These are phyloP conservation scores for Psilanteris sp. DNA, from an alignment of 1,140 invertebrate genomes.

Conservation along the genomic window DNA sequence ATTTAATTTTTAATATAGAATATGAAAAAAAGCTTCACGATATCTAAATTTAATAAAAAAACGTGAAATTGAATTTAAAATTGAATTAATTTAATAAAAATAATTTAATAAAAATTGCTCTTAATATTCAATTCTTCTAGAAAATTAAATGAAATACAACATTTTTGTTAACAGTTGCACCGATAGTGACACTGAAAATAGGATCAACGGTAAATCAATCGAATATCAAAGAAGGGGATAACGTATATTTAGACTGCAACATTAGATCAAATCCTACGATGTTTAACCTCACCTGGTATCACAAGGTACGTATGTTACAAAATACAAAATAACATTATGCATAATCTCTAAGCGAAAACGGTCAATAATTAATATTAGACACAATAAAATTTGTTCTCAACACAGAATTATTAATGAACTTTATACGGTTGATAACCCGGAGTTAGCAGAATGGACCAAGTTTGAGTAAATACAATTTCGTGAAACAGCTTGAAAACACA, in stretches of 20 bases:
- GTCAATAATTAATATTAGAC: slow-evolving; percentile 41
- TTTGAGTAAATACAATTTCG: slow-evolving; percentile 45
- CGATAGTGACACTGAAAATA: slow-evolving; percentile 80
- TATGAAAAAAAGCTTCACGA: no score
- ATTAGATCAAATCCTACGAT: slow-evolving; percentile 82
- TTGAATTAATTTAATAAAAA: no score
- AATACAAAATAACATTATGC: no score
- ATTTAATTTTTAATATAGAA: no score
- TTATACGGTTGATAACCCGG: slow-evolving; percentile 2
- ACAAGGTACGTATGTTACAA: slow-evolving; percentile 82
- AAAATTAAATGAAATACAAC: no score
- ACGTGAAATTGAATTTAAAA: no score
- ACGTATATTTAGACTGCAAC: slow-evolving; percentile 79
- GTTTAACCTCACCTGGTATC: slow-evolving; percentile 82
- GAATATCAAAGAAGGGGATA: slow-evolving; percentile 82
- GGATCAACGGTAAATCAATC: slow-evolving; percentile 80
- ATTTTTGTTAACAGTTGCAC: slow-evolving; percentile 76
- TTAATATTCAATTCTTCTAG: no score
- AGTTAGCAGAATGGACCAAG: slow-evolving; percentile 24
- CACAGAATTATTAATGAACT: slow-evolving; percentile 33
- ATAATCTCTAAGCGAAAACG: no score
- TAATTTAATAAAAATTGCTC: no score
- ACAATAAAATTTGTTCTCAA: slow-evolving; percentile 35
- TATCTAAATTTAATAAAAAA: no score
- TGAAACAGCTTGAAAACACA: slow-evolving; percentile 31